Base-by-base conservation (phyloP, 2,888 invertebrate species). In the Belgica antarctica region DNA sequence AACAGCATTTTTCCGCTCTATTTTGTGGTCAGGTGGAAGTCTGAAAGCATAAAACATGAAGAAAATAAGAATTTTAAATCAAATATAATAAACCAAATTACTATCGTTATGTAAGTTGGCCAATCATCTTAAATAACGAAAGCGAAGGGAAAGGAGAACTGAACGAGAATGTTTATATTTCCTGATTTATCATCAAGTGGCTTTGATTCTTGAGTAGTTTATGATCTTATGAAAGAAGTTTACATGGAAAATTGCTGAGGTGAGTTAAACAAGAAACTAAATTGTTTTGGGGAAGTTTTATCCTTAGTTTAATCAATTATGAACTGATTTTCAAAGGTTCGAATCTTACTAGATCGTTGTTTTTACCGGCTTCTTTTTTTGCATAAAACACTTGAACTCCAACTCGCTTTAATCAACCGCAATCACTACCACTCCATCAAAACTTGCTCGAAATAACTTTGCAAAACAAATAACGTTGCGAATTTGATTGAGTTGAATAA, bases 401-500 rank as follows among this genome's bases (percentile, higher is more conserved):
- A n/a, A n/a, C n/a, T n/a, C n/a, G n/a, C n/a, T n/a, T n/a, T n/a
- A n/a, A n/a, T n/a, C n/a, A n/a, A n/a, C n/a, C n/a, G n/a, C n/a
- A n/a, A n/a, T n/a, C n/a, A n/a, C n/a, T n/a, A n/a, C n/a, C n/a
- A n/a, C n/a, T n/a, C n/a, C n/a, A n/a, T n/a, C n/a, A n/a, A n/a
- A n/a, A n/a, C n/a, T n/a, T n/a, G n/a, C n/a, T n/a, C n/a, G n/a
- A n/a, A n/a, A n/a, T n/a, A n/a, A n/a, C n/a, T n/a, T n/a, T 22
- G 52, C 17, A 22, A 8, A 47, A 47, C 10, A 47, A 47, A 25
- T 47, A 25, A n/a, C n/a, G n/a, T n/a, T n/a, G n/a, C n/a, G n/a
- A n/a, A n/a, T n/a, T 65, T 27, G 46, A 65, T 65, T 47, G 65
- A 52, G 22, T 22, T 52, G 52, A 52, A 22, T 52, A 52, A 41